phyloP scores from a whole-genome alignment of 1,140 invertebrate species.

The Heliconius nattereri region DNA sequence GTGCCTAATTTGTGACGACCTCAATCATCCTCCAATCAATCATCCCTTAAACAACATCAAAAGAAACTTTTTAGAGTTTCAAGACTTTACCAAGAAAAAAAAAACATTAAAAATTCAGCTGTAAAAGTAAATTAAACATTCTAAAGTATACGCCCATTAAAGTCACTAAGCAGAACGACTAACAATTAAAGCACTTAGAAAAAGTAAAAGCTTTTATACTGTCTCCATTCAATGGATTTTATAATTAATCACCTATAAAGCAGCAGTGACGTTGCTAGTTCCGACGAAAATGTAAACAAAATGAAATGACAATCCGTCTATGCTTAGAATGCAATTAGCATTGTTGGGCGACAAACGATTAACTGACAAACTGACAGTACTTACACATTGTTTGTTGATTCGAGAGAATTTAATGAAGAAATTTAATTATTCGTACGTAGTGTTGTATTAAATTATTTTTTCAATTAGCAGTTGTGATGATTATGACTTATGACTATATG shows the following conservation, averaged over 20 bases:
- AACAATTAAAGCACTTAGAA: conserved; percentile 3
- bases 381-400: not conserved
- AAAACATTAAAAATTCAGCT: too few species aligned
- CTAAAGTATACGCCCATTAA: not conserved
- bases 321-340: conserved; percentile 7
- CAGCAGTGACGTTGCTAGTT: not conserved
- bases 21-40: too few species aligned
- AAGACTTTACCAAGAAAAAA: too few species aligned
- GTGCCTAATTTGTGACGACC: too few species aligned
- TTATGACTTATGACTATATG: too few species aligned
- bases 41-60: too few species aligned
- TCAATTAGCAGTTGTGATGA: too few species aligned
- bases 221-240: not conserved
- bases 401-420: too few species aligned
- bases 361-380: conserved; percentile 8
- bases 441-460: too few species aligned
- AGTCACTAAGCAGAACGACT: conserved; percentile 1
- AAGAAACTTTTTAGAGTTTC: too few species aligned
- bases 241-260: conserved; percentile 13
- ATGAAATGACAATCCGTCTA: conserved; percentile 9
- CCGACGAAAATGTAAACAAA: not conserved
- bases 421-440: too few species aligned
- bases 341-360: not conserved
- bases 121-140: conserved; percentile 32
- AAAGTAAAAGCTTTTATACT: conserved; percentile 7